A percentile compares a stretch with the other conserved stretches of the same genome.
Evolutionary conservation across 1,140 invertebrate species (phyloP).

Genomic region (Aphaenogaster ashmeadi): DNA sequence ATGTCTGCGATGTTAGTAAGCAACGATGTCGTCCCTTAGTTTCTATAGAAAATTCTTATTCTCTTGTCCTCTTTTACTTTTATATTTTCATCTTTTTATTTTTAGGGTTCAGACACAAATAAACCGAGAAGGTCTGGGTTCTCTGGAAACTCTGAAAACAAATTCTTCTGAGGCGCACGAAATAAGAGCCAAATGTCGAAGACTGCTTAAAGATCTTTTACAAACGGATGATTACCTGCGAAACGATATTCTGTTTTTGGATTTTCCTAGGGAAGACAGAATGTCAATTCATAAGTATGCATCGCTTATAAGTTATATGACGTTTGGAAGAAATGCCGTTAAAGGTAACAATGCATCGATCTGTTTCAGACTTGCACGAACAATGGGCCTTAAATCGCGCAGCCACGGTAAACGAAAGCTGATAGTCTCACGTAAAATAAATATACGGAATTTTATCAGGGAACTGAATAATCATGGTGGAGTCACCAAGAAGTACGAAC

Average conservation of each 20-base stretch:
- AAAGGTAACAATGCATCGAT: slow-evolving; percentile 31
- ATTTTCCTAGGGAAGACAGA: slow-evolving; percentile 92
- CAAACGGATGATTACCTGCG: slow-evolving; percentile 84
- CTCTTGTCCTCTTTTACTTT: slow-evolving; percentile 11
- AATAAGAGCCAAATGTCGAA: slow-evolving; percentile 83
- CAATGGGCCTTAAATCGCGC: slow-evolving; percentile 82
- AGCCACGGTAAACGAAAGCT: slow-evolving; percentile 82
- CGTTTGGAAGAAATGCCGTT: background rate
- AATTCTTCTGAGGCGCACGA: slow-evolving; percentile 80
- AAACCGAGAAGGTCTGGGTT: slow-evolving; percentile 81
- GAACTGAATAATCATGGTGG: slow-evolving; percentile 81
- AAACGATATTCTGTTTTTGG: slow-evolving; percentile 90
- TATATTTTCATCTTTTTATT: slow-evolving; percentile 57
- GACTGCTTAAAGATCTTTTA: slow-evolving; percentile 87
- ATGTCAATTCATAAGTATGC: slow-evolving; percentile 89
- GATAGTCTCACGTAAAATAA: slow-evolving; percentile 81
- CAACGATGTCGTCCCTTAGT: background rate
- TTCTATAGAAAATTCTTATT: slow-evolving; percentile 13
- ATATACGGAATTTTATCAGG: slow-evolving; percentile 76
- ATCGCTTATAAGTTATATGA: background rate
- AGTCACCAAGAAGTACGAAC: slow-evolving; percentile 81
- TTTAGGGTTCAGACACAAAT: slow-evolving; percentile 84
- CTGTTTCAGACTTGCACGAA: slow-evolving; percentile 79
- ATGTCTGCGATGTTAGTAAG: slow-evolving; percentile 86
- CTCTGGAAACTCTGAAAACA: slow-evolving; percentile 67